Evolutionary conservation across 2,797 vertebrate genomes (phyloP), one percentile per base, ranked within the genome.

Genomic region (Brachyalestes nurse): DNA sequence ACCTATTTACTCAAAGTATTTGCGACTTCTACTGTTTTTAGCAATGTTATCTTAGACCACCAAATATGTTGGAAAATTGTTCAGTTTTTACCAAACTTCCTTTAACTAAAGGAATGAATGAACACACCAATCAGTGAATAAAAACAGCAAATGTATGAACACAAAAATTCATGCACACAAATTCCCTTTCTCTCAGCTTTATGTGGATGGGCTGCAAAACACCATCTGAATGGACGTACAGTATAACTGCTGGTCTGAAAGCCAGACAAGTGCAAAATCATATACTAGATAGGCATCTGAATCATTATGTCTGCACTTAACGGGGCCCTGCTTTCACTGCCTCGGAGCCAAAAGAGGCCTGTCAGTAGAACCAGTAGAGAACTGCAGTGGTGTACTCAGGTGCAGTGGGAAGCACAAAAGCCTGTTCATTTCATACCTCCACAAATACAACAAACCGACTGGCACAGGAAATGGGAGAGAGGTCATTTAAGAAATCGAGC

Each of bases 351-450:
- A 62, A 38, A 38, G 25, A 4, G 28, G 58, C 9, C 16, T n/a
- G 34, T 65, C 62, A 40, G 34, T 40, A 21, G 34, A 65, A 4
- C 28, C 17, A 7, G 28, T 38, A 17, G 28, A 38, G 62, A 16
- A 65, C 62, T 42, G 62, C 34, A 40, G 28, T 42, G 62, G 78
- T 81, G 72, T 77, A 84, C 80, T 81, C 77, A 82, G 82, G 80
- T 82, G 77, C 77, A 45, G n/a, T 1, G 57, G 14, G 77, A 34
- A 72, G 77, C 60, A 83, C 49, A 79, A 85, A 83, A 65, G 61
- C 57, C 64, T 71, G 75, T 77, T 80, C 72, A n/a, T 81, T 78
- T 73, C 58, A 57, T 75, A 60, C 40, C 40, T 55, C 23, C 47
- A 76, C 47, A 64, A 53, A 64, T 62, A 71, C n/a, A 60, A 42